phyloP scores from a whole-genome alignment of 2,113 vertebrate species.

The Pteruthius melanotis region DNA sequence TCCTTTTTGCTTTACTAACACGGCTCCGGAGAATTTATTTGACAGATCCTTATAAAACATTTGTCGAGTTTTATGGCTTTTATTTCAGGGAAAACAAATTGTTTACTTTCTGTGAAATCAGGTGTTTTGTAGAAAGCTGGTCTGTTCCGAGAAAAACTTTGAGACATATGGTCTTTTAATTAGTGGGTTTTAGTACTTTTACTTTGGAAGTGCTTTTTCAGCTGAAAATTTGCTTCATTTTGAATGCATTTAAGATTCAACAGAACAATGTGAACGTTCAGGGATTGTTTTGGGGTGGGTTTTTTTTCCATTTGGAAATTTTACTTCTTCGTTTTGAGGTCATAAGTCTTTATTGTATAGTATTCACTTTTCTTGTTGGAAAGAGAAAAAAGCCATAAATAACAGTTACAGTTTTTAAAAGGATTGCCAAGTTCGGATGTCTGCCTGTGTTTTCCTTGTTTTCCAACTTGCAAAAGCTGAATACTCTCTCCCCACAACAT shows the following conservation, averaged over 20 bases:
- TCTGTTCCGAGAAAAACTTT: background rate
- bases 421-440: background rate
- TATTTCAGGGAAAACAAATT: background rate
- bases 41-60: background rate
- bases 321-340: background rate
- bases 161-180: background rate
- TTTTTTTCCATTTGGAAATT: background rate
- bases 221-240: background rate
- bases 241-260: background rate
- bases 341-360: background rate
- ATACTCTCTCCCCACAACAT: background rate
- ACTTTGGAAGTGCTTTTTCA: background rate
- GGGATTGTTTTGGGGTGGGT: fast-evolving
- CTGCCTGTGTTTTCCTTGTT: background rate
- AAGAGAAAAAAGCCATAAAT: background rate
- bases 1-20: background rate
- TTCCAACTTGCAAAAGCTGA: background rate
- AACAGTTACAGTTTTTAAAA: background rate
- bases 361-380: background rate
- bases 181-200: background rate
- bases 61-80: background rate
- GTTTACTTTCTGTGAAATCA: background rate
- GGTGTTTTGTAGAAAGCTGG: background rate
- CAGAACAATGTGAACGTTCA: background rate
- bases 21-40: background rate